A percentile compares a stretch with the other conserved stretches of the same genome.
Evolutionary conservation across 2,888 invertebrate species (phyloP).

Genomic region (Hemicrepidius hirtus): DNA sequence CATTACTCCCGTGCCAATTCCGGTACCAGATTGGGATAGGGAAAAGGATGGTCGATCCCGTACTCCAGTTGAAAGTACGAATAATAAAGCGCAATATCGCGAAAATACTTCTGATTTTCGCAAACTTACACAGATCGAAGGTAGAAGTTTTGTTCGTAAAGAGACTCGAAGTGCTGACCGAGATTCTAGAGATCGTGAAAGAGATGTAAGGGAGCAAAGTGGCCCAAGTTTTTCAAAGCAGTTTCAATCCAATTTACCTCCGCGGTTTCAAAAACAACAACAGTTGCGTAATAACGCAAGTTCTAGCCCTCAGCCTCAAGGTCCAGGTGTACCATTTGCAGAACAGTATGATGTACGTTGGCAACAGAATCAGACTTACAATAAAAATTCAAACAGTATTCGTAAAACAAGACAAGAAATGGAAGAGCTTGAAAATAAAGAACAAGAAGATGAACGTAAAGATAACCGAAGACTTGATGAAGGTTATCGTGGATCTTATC

Average conservation of each 20-base stretch:
- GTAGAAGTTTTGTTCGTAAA: conserved; percentile 70
- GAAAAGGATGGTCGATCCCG: conserved; percentile 65
- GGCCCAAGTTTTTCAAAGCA: conserved; percentile 80
- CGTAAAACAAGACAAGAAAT: conserved; percentile 49
- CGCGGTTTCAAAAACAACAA: conserved; percentile 88
- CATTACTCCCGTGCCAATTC: conserved; percentile 72
- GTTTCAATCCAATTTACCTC: conserved; percentile 89
- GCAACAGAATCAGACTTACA: conserved; percentile 54
- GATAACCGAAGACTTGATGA: conserved; percentile 68
- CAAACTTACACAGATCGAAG: conserved; percentile 71
- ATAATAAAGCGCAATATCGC: conserved; percentile 42
- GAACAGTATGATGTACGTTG: conserved; percentile 64
- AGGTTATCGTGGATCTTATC: conserved; percentile 63
- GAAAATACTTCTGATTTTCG: conserved; percentile 61
- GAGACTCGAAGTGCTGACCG: conserved; percentile 61
- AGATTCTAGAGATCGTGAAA: conserved; percentile 66
- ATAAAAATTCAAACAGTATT: conserved; percentile 42
- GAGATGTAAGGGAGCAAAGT: conserved; percentile 75
- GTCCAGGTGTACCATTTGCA: conserved; percentile 58
- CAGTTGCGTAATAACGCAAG: conserved; percentile 73
- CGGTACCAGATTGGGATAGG: conserved; percentile 75
- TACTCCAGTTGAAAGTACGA: conserved; percentile 42
- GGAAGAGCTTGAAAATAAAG: conserved; percentile 56
- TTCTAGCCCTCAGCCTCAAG: conserved; percentile 64
- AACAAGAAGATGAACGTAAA: conserved; percentile 64